Evolutionary conservation across 1,140 invertebrate species (phyloP), one percentile per base, ranked within the genome.

Genomic region (Drosophila pseudoobscura): DNA sequence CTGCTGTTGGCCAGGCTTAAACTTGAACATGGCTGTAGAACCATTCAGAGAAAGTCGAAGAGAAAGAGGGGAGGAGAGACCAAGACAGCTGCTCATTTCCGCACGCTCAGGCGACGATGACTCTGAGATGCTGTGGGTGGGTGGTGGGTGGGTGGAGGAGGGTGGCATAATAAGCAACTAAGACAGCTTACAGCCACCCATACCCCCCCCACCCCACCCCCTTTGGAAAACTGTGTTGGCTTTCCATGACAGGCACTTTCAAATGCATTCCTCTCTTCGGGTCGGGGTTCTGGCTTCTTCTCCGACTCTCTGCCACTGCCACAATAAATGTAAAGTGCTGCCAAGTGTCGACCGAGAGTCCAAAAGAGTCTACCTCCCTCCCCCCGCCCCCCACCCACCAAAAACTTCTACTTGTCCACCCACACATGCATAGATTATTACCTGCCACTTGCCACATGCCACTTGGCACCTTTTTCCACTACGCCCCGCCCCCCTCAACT

Each of bases 271-370:
- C 61, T 51, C 50, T 24, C 58, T 39, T 57, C 31, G 8, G 39
- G 44, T 57, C 43, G 22, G n/a, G n/a, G 24, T 54, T 46, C 54
- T 39, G 35, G 13, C 35, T 39, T 39, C 11, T 4, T 1, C 11
- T 8, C 11, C 5, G 24, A 0, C 24, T 3, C 24, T 5, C 11
- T 39, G 35, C 11, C 35, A 77, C 69, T 85, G 83, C 82, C 82
- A 85, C 82, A 85, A 87, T 85, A 85, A 85, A 85, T 85, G 82
- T 87, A 87, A 87, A 85, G 82, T 85, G 82, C 82, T 85, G 78
- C 74, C 82, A 87, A 85, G 80, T 85, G 82, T 80, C 65, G 69
- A 70, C 63, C 49, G 61, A 59, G 61, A 9, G 31, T 63, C 61
- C 61, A 39, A 35, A 17, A 43, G 20, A 20, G 20, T 20, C 20